phyloP scores from a whole-genome alignment of 2,888 invertebrate species.

The Alsophila aescularia region DNA sequence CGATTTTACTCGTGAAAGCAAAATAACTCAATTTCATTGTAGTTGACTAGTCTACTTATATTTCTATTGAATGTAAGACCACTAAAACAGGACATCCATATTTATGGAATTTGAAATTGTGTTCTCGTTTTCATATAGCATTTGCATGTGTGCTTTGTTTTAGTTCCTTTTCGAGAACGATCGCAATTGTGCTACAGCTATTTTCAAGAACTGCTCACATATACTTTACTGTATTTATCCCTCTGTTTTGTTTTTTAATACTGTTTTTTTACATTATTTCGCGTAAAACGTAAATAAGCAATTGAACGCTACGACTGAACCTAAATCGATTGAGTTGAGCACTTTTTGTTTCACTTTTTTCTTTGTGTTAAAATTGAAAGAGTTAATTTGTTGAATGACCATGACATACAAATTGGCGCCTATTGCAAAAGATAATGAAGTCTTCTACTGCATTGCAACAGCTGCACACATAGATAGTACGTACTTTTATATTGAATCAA shows the following conservation, averaged over 20 bases:
- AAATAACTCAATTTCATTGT: not conserved
- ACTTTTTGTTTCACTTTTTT: slow-evolving; percentile 18
- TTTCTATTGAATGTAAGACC: too few relatives aligned
- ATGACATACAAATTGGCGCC: slow-evolving; percentile 26
- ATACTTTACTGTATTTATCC: too few relatives aligned
- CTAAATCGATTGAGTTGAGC: slow-evolving; percentile 5
- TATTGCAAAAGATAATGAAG: slow-evolving; percentile 28
- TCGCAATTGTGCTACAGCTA: too few relatives aligned
- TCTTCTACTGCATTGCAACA: slow-evolving; percentile 27
- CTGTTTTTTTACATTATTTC: not conserved
- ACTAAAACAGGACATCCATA: too few relatives aligned
- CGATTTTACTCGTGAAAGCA: too few relatives aligned
- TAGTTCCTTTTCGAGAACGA: too few relatives aligned
- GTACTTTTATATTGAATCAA: slow-evolving; percentile 12
- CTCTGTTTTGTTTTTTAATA: too few relatives aligned
- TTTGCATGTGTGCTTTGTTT: too few relatives aligned
- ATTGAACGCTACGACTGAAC: slow-evolving; percentile 1
- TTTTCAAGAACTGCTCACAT: too few relatives aligned
- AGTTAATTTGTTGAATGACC: slow-evolving; percentile 24
- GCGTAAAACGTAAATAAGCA: slow-evolving; percentile 6
- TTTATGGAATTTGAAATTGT: too few relatives aligned
- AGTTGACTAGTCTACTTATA: too few relatives aligned
- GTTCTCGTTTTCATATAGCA: too few relatives aligned
- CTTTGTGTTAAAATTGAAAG: slow-evolving; percentile 17
- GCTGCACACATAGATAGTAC: not conserved